Percentiles rank a stretch among this genome's conserved stretches.
These are phyloP conservation scores for Iselma pallidipennis DNA, from an alignment of 2,888 invertebrate genomes.

Conservation along the genomic window DNA sequence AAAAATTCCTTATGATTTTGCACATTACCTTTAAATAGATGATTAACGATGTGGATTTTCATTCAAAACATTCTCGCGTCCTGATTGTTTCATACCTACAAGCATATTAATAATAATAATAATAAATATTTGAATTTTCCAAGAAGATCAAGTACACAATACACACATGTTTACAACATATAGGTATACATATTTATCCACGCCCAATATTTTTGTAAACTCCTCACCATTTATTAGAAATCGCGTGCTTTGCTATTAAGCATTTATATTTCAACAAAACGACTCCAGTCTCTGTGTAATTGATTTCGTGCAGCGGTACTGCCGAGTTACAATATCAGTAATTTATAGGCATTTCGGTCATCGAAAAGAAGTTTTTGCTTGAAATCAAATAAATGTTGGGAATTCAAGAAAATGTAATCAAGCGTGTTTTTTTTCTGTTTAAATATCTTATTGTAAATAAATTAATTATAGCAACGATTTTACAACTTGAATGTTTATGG, in stretches of 20 bases:
- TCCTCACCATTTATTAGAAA: not conserved
- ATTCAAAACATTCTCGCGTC: too few species aligned
- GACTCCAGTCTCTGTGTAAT: slow-evolving; percentile 7
- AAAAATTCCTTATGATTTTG: not conserved
- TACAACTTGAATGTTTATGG: not conserved
- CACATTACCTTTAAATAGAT: not conserved
- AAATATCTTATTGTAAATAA: too few species aligned
- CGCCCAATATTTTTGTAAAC: not conserved
- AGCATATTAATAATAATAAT: too few species aligned
- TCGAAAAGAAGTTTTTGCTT: too few species aligned
- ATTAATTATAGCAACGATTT: too few species aligned
- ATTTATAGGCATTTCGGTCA: too few species aligned
- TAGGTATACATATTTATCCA: not conserved
- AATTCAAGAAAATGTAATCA: too few species aligned
- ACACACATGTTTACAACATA: too few species aligned
- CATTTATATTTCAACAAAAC: slow-evolving; percentile 6
- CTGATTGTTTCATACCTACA: too few species aligned
- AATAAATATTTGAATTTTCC: not conserved
- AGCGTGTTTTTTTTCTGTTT: too few species aligned
- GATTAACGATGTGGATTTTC: too few species aligned
- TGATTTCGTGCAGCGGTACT: slow-evolving; percentile 11
- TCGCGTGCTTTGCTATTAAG: slow-evolving; percentile 6
- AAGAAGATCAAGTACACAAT: not conserved
- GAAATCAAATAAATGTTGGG: too few species aligned
- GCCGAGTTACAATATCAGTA: not conserved